Base-by-base conservation (phyloP, 2,888 invertebrate genomes). In the Drepanosiphum platanoidis region DNA sequence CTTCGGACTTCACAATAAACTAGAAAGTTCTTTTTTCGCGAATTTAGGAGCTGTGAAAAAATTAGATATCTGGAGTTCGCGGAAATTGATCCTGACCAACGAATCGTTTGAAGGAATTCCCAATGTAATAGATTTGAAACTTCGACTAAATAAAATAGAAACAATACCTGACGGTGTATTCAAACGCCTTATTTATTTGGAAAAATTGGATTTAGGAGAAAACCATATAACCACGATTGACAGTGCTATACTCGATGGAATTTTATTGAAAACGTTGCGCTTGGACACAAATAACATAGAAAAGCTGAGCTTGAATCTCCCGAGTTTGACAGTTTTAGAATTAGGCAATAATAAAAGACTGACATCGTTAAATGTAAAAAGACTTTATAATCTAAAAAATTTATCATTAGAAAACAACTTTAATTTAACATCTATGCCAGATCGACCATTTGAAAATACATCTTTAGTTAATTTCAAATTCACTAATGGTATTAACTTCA, bases 401-500 rank as follows among this genome's bases (percentile, higher is more conserved):
- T n/a, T 83, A 64, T 83, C 74, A 5, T 36, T 83, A 36, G 68
- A 83, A 7, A 84, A 82, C 58, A 86, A 86, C 39, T 52, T 18
- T 22, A 11, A 66, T 68, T 39, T 84, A 22, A 39, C 66, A 8
- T 75, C 27, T 36, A 36, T 84, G 75, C 11, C 32, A 8, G 52
- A 68, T 58, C 32, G 52, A 66, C 52, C 75, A 68, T 84, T 84
- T 68, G 22, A 68, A 52, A 84, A 84, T 13, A 84, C 75, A 75
- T 84, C 66, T 36, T 22, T 86, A 4, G 42, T 52, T 22, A 32
- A 91, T 86, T 89, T 96, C 70, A 93, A 93, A 88, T 90, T 96
- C 87, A 93, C 92, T 88, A 91, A 91, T n/a, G 95, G 95, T 88
- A n/a, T n/a, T n/a, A 92, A 92, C 87, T 93, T 94, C 87, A 90